These are phyloP conservation scores for Luffia ferchaultella DNA, from an alignment of 2,888 invertebrate genomes.

Conservation along the genomic window DNA sequence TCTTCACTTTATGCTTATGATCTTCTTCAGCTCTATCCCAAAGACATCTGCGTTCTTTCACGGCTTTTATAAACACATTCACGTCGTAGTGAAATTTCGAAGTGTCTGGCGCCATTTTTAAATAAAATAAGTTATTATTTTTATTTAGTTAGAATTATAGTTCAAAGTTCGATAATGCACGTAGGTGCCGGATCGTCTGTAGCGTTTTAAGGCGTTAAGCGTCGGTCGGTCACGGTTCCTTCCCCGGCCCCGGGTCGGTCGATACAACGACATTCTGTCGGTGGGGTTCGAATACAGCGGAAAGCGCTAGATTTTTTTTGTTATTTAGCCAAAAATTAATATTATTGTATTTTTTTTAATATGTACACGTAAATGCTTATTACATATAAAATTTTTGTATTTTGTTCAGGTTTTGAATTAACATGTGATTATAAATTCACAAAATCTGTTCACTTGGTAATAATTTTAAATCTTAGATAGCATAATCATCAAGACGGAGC, in stretches of 20 bases:
- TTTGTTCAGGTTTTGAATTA: too few relatives aligned
- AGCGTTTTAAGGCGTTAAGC: too few relatives aligned
- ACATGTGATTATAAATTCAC: too few relatives aligned
- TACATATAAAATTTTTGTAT: too few relatives aligned
- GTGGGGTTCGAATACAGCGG: neutral
- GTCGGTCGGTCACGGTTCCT: neutral
- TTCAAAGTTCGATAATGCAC: neutral
- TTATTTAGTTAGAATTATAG: neutral
- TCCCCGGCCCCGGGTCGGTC: neutral
- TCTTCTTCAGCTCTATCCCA: neutral
- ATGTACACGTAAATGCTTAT: too few relatives aligned
- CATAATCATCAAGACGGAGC: too few relatives aligned
- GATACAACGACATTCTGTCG: neutral
- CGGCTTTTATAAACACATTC: neutral
- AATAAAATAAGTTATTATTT: neutral
- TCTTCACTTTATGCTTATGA: neutral
- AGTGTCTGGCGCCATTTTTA: neutral
- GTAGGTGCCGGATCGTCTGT: too few relatives aligned
- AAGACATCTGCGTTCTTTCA: neutral
- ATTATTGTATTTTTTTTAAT: too few relatives aligned
- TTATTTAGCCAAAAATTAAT: too few relatives aligned
- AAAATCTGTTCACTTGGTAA: too few relatives aligned
- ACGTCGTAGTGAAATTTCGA: neutral
- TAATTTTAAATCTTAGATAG: too few relatives aligned
- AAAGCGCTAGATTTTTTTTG: neutral